Evolutionary conservation across 2,797 vertebrate species (phyloP).

Genomic region (Esox masquinongy): DNA sequence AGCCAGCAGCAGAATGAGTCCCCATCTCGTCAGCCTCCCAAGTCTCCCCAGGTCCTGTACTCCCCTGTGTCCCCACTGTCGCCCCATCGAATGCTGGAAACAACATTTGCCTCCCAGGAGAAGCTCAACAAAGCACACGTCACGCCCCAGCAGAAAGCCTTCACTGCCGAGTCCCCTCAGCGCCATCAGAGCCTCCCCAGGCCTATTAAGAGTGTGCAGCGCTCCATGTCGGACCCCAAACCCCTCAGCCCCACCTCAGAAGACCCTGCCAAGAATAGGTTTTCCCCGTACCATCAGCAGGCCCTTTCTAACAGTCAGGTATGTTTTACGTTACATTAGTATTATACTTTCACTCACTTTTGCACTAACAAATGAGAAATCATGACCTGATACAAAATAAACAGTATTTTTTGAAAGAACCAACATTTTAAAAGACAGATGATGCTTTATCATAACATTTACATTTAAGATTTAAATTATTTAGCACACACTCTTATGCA

Average conservation of each 20-base stretch:
- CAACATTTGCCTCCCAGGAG: conserved; percentile 93
- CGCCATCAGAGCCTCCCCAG: conserved; percentile 93
- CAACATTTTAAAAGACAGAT: neutral
- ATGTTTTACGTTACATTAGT: conserved; percentile 47
- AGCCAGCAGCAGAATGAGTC: conserved; percentile 83
- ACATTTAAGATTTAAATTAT: too few relatives aligned
- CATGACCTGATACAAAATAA: neutral
- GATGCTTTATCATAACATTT: too few relatives aligned
- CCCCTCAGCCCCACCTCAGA: conserved; percentile 98
- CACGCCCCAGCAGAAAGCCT: conserved; percentile 96
- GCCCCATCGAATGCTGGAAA: conserved; percentile 94
- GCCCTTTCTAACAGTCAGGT: conserved; percentile 92
- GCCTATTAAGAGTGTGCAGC: conserved; percentile 96
- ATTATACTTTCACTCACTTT: neutral
- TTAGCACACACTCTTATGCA: too few relatives aligned
- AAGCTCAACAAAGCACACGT: conserved; percentile 97
- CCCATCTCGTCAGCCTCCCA: conserved; percentile 89
- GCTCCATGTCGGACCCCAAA: conserved; percentile 98
- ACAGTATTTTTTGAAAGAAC: neutral
- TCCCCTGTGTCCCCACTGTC: conserved; percentile 96
- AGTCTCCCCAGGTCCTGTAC: conserved; percentile 97
- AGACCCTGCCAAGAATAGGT: conserved; percentile 89
- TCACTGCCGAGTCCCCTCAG: conserved; percentile 85
- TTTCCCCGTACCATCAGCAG: conserved; percentile 93
- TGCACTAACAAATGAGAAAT: neutral